Evolutionary conservation across 2,888 invertebrate genomes (phyloP), one percentile per base, ranked within the genome.

Genomic region (Drosophila affinis): DNA sequence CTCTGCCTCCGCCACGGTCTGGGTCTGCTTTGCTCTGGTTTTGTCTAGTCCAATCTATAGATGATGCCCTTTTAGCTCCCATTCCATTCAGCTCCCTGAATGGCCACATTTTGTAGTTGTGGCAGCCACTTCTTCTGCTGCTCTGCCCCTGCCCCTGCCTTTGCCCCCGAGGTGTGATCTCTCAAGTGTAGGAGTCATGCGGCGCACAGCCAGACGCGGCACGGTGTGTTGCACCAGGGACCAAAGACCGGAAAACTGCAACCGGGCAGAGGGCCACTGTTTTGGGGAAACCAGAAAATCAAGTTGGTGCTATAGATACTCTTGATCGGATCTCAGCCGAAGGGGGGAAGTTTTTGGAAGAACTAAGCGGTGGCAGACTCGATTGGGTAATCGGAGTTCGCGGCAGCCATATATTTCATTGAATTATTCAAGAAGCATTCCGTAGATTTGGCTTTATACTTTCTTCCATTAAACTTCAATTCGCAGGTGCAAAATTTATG

Each of bases 141-240:
- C 39, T 39, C 39, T 39, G 39, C 39, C 49, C 34, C 48, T 72
- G 61, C 48, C 60, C 75, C 54, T 62, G 68, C 56, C 54, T 45
- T 51, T 70, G 69, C 68, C 61, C 62, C 62, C 73, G 85, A 89
- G 88, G 88, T 89, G 88, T 89, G 88, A 89, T 77, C 81, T 87
- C 80, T 86, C 84, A 84, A 89, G 90, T 89, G 89, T 86, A 87
- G 88, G 89, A 89, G 88, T 89, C 88, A 89, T 80, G 88, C 89
- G 62, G 88, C 65, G 89, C 87, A 77, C 86, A 80, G 81, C 53
- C 77, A 64, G 79, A 63, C 73, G 70, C 57, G 61, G 54, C 10
- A 39, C 27, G 24, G 56, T 39, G 53, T 39, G 39, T 10, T 72
- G 65, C 67, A 58, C 61, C 56, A 54, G 63, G 49, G 64, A 27